Conservation (phyloP, 2,888 invertebrate genomes). For the Ornithoptera alexandrae region DNA sequence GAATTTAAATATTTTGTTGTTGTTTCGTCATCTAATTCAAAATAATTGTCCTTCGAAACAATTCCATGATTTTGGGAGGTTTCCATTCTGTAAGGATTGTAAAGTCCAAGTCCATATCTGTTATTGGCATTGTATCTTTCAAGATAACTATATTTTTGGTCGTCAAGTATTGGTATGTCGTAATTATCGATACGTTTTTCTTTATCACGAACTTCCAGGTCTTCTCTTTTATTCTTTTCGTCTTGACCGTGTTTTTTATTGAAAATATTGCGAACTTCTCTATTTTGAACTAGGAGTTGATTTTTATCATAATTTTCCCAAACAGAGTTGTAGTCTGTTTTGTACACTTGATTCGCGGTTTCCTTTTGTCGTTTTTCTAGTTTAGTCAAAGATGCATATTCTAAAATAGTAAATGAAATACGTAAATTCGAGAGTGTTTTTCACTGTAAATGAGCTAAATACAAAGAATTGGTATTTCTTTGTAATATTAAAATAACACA, state of each 20-base stretch:
- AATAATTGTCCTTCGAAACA: conserved; percentile 9
- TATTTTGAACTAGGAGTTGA: conserved; percentile 19
- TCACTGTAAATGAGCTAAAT: too few species aligned
- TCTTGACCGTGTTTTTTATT: conserved; percentile 27
- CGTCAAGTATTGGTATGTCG: not conserved
- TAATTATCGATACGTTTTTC: conserved; percentile 5
- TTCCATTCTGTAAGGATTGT: conserved; percentile 12
- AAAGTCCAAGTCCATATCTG: conserved; percentile 3
- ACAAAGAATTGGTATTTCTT: too few species aligned
- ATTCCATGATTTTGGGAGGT: not conserved
- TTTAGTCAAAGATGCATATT: not conserved
- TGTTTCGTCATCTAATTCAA: conserved; percentile 19
- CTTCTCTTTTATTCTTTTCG: not conserved
- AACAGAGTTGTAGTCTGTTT: conserved; percentile 34
- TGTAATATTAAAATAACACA: too few species aligned
- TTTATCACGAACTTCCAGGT: not conserved
- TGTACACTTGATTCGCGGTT: not conserved
- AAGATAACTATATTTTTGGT: conserved; percentile 4
- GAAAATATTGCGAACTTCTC: conserved; percentile 28
- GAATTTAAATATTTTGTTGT: not conserved
- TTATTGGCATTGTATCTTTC: conserved; percentile 12
- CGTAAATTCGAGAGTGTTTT: too few species aligned
- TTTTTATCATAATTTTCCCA: conserved; percentile 37
- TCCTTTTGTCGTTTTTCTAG: conserved; percentile 12
- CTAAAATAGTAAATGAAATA: not conserved